Conservation (phyloP, 2,888 invertebrate genomes). For the Sinelater perroti region DNA sequence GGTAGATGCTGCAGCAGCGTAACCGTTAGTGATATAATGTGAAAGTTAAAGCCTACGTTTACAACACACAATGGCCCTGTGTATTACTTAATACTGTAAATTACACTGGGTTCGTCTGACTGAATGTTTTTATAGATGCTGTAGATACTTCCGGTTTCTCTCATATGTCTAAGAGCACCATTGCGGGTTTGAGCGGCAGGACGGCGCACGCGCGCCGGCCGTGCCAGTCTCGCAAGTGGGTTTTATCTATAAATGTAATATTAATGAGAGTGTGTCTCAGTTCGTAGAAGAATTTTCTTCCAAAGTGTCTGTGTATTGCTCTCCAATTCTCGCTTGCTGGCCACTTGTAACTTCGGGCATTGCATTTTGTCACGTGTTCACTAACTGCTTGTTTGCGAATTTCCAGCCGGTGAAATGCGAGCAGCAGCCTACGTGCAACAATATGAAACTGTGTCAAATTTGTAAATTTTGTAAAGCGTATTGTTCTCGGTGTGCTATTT, state of each 20-base stretch:
- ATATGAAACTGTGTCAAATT: slow-evolving; percentile 33
- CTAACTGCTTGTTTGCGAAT: neutral
- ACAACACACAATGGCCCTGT: slow-evolving; percentile 34
- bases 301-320: slow-evolving; percentile 26
- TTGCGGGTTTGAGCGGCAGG: too few relatives aligned
- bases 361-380: slow-evolving; percentile 25
- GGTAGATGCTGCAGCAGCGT: slow-evolving; percentile 30
- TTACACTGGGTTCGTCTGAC: slow-evolving; percentile 24
- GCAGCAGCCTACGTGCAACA: neutral
- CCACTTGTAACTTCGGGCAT: slow-evolving; percentile 9
- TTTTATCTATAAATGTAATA: slow-evolving; percentile 23
- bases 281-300: slow-evolving; percentile 50
- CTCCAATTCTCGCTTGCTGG: slow-evolving; percentile 17
- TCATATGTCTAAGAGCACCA: too few relatives aligned
- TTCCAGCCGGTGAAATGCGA: neutral
- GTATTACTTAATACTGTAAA: slow-evolving; percentile 35
- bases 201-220: too few relatives aligned
- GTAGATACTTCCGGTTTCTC: slow-evolving; percentile 31
- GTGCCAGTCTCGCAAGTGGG: slow-evolving; percentile 18
- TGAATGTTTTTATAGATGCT: slow-evolving; percentile 34
- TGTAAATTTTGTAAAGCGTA: slow-evolving; percentile 29
- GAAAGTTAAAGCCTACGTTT: slow-evolving; percentile 34
- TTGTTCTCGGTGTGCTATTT: slow-evolving; percentile 25
- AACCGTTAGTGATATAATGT: slow-evolving; percentile 30
- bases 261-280: slow-evolving; percentile 31